phyloP scores from a whole-genome alignment of 1,140 invertebrate genomes.

The Lerema accius region DNA sequence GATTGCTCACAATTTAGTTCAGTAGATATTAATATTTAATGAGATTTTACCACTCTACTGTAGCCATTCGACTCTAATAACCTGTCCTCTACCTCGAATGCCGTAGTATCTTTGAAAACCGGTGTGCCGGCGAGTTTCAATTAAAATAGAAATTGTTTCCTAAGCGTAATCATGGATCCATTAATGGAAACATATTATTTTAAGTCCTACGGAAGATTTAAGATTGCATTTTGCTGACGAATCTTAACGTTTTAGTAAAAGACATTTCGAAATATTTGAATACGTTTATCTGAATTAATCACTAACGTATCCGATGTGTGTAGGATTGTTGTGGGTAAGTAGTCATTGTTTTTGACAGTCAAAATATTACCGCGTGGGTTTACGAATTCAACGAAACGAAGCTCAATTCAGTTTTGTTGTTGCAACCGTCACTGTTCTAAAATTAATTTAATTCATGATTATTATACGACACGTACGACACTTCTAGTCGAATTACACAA shows the following conservation, averaged over 20 bases:
- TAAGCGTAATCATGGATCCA: conserved; percentile 25
- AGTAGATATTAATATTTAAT: no score
- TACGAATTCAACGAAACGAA: conserved; percentile 4
- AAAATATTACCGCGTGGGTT: conserved; percentile 19
- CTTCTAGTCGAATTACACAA: conserved; percentile 31
- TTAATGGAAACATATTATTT: conserved; percentile 25
- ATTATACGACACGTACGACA: neutral
- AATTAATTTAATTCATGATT: neutral
- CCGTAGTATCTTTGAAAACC: conserved; percentile 8
- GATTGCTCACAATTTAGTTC: no score
- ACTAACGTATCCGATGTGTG: conserved; percentile 11
- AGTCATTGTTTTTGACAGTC: conserved; percentile 24
- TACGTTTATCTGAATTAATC: conserved; percentile 24
- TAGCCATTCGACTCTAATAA: conserved; percentile 8
- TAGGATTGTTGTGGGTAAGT: conserved; percentile 17
- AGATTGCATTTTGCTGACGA: conserved; percentile 21
- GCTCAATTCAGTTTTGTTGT: neutral
- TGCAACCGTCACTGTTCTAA: conserved; percentile 9
- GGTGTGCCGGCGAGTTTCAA: conserved; percentile 24
- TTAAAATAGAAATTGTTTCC: conserved; percentile 28
- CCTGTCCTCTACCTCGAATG: conserved; percentile 16
- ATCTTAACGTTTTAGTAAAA: conserved; percentile 21
- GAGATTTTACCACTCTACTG: neutral
- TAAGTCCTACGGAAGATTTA: conserved; percentile 12
- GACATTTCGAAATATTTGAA: conserved; percentile 26